A percentile compares a stretch with the other conserved stretches of the same genome.
These are phyloP conservation scores for Mandrillus leucophaeus DNA, from an alignment of 2,113 vertebrate genomes.

Conservation along the genomic window DNA sequence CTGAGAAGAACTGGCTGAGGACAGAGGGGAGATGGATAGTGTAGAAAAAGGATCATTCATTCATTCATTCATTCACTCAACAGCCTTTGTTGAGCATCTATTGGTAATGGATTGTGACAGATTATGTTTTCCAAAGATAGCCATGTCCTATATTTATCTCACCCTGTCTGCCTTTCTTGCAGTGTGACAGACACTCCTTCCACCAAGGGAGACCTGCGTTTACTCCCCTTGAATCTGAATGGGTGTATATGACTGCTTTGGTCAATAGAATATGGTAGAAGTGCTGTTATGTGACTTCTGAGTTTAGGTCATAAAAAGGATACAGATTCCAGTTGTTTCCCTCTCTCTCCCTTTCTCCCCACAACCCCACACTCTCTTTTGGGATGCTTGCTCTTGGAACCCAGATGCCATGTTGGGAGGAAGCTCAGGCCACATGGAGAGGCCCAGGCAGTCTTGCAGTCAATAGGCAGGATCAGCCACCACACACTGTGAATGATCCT, in stretches of 20 bases:
- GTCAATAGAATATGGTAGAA: not conserved
- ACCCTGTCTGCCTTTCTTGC: not conserved
- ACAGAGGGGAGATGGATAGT: slow-evolving; percentile 73
- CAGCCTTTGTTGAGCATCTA: not conserved
- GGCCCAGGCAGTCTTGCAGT: not conserved
- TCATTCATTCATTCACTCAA: not conserved
- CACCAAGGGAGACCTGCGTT: not conserved
- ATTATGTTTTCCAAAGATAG: not conserved
- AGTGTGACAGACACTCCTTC: not conserved
- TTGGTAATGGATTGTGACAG: not conserved
- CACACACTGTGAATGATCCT: not conserved
- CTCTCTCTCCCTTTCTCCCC: not conserved
- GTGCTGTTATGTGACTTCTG: not conserved
- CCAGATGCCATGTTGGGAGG: not conserved
- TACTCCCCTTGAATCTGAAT: not conserved
- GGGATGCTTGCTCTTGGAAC: not conserved
- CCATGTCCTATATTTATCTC: not conserved
- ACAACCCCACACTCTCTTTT: not conserved
- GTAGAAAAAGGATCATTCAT: slow-evolving; percentile 57
- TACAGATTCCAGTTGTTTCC: not conserved
- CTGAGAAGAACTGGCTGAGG: slow-evolving; percentile 82
- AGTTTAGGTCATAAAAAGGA: not conserved
- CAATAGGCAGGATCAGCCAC: not conserved
- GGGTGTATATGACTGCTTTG: not conserved
- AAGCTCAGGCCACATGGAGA: not conserved